Evolutionary conservation across 2,113 vertebrate genomes (phyloP).

Genomic region (Lophotis ruficrista): DNA sequence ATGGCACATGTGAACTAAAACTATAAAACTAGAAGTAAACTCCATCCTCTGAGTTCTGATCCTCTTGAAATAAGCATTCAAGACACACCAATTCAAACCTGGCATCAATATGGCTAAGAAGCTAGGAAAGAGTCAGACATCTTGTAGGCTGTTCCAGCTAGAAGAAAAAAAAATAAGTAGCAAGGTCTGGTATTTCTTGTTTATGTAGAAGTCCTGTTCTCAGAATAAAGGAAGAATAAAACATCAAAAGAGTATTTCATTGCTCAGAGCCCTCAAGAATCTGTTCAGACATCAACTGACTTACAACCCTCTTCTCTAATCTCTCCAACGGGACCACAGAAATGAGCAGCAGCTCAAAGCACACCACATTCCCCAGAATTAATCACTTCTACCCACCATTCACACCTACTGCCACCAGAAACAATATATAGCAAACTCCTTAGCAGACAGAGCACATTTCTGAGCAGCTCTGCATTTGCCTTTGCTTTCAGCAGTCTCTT

Average conservation of each 20-base stretch:
- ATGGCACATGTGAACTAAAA: background rate
- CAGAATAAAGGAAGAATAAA: background rate
- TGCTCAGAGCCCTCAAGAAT: background rate
- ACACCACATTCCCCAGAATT: background rate
- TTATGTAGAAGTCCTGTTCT: background rate
- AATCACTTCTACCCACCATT: background rate
- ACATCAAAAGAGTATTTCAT: background rate
- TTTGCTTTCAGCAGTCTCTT: background rate
- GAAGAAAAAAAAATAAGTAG: background rate
- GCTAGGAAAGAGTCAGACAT: background rate
- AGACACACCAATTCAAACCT: background rate
- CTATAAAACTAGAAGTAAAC: background rate
- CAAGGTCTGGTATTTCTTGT: background rate
- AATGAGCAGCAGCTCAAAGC: background rate
- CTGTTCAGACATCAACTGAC: background rate
- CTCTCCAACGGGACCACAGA: background rate
- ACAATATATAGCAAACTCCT: background rate
- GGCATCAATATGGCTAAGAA: background rate
- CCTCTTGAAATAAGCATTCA: background rate
- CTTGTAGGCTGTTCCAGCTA: background rate
- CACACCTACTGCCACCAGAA: background rate
- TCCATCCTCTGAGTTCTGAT: background rate
- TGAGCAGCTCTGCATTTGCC: background rate
- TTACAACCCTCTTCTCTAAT: background rate
- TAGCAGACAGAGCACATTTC: background rate